A percentile compares a stretch with the other conserved stretches of the same genome.
Conservation (phyloP, 2,888 invertebrate species). For the Oxycera nigricornis region DNA sequence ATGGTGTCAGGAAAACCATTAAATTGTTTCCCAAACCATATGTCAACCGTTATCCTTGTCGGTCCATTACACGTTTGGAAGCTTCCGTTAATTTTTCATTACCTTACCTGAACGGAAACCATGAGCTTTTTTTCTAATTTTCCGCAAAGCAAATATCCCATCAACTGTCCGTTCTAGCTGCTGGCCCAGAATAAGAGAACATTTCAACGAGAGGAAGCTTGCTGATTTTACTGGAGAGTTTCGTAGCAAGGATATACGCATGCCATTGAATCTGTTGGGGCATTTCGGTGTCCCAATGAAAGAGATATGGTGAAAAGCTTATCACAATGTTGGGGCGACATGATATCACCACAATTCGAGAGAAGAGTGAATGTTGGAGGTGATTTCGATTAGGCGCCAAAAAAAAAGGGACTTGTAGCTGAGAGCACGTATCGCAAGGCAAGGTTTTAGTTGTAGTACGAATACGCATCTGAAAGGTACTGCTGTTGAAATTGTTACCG, state of each 20-base stretch:
- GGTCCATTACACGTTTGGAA: not conserved
- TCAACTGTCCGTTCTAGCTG: too few relatives aligned
- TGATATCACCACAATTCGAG: too few relatives aligned
- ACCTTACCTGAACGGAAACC: not conserved
- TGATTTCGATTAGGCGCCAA: slow-evolving; percentile 26
- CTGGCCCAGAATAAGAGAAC: too few relatives aligned
- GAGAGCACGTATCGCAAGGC: not conserved
- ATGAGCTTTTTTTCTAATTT: too few relatives aligned
- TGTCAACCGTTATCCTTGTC: slow-evolving; percentile 4
- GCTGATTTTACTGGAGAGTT: too few relatives aligned
- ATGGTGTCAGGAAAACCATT: too few relatives aligned
- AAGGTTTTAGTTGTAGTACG: slow-evolving; percentile 20
- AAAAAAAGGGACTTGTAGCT: slow-evolving; percentile 23
- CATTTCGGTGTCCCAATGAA: not conserved
- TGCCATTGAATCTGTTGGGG: not conserved
- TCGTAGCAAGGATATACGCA: too few relatives aligned
- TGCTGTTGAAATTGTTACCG: too few relatives aligned
- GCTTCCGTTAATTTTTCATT: not conserved
- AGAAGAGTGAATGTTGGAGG: slow-evolving; percentile 15
- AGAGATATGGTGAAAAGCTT: slow-evolving; percentile 14
- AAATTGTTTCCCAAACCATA: not conserved
- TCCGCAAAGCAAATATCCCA: too few relatives aligned
- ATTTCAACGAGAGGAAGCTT: too few relatives aligned
- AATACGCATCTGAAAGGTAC: too few relatives aligned
- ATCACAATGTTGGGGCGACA: too few relatives aligned